Evolutionary conservation across 1,140 invertebrate genomes (phyloP).

Genomic region (Halictus rubicundus): DNA sequence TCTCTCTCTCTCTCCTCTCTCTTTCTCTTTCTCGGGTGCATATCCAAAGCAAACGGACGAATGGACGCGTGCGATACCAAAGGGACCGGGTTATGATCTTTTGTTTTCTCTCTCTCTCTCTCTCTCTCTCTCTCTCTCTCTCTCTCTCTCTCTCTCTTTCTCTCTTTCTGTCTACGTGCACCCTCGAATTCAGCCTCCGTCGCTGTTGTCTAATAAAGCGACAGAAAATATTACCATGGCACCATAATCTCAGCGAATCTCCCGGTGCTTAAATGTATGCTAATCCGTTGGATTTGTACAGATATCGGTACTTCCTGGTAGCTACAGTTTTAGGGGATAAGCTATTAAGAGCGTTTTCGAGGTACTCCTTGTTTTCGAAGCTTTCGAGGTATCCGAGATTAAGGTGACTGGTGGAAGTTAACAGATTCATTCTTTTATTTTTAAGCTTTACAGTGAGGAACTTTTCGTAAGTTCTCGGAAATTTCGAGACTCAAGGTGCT

Average conservation of each 20-base stretch:
- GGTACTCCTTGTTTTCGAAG: no score
- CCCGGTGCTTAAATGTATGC: background rate
- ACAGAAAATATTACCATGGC: background rate
- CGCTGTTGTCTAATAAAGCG: background rate
- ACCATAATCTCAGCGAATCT: background rate
- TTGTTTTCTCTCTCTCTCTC: background rate
- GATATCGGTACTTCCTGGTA: background rate
- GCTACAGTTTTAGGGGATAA: no score
- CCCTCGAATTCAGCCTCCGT: background rate
- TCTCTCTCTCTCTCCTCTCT: conserved; percentile 1
- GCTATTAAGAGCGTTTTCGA: no score
- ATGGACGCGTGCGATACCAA: conserved; percentile 4
- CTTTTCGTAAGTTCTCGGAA: no score
- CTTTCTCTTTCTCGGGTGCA: background rate
- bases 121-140: conserved; percentile 6
- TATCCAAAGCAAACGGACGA: background rate
- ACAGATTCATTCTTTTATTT: no score
- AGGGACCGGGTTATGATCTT: background rate
- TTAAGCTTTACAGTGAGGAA: no score
- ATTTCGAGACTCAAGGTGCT: no score
- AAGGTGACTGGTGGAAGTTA: no score
- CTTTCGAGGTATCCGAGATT: no score
- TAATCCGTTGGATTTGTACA: background rate
- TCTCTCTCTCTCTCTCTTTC: no score
- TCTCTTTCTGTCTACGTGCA: no score